A percentile compares a stretch with the other conserved stretches of the same genome.
These are phyloP conservation scores for Pocillopora grandis DNA, from an alignment of 92 coral and sea anemone species.

Conservation along the genomic window DNA sequence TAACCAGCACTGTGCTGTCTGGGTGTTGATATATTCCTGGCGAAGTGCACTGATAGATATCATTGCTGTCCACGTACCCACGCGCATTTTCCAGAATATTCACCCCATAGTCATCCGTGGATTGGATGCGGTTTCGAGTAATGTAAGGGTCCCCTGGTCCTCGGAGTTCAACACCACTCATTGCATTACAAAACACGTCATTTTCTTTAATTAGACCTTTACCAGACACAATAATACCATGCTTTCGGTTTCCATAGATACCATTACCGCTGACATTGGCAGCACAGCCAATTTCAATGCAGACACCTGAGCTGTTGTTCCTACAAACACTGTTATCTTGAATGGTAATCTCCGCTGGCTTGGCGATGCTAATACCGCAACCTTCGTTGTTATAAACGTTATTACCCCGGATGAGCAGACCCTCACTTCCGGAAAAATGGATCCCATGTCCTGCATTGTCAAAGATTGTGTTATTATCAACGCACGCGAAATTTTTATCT, in stretches of 20 bases:
- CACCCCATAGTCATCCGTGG: conserved; percentile 73
- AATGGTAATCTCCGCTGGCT: conserved; percentile 90
- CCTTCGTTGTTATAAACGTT: conserved; percentile 85
- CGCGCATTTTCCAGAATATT: conserved; percentile 84
- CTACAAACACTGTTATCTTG: conserved; percentile 85
- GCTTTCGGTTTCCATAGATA: conserved; percentile 87
- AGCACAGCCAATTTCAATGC: conserved; percentile 71
- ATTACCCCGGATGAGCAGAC: conserved; percentile 84
- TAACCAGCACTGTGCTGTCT: conserved; percentile 78
- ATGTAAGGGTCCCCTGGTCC: conserved; percentile 98
- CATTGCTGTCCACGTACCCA: conserved; percentile 82
- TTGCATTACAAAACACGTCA: conserved; percentile 81
- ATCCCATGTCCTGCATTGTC: conserved; percentile 93
- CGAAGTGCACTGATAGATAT: conserved; percentile 60
- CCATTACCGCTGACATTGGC: conserved; percentile 92
- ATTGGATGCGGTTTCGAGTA: conserved; percentile 84
- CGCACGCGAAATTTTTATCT: conserved; percentile 87
- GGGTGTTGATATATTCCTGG: conserved; percentile 69
- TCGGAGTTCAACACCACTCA: conserved; percentile 75
- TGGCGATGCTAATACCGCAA: conserved; percentile 87
- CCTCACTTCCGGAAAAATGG: conserved; percentile 86
- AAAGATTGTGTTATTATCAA: conserved; percentile 84
- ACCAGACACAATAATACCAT: conserved; percentile 81
- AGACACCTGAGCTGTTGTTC: conserved; percentile 82
- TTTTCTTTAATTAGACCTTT: conserved; percentile 90